Evolutionary conservation across 1,140 invertebrate species (phyloP).

Genomic region (Hyles vespertilio): DNA sequence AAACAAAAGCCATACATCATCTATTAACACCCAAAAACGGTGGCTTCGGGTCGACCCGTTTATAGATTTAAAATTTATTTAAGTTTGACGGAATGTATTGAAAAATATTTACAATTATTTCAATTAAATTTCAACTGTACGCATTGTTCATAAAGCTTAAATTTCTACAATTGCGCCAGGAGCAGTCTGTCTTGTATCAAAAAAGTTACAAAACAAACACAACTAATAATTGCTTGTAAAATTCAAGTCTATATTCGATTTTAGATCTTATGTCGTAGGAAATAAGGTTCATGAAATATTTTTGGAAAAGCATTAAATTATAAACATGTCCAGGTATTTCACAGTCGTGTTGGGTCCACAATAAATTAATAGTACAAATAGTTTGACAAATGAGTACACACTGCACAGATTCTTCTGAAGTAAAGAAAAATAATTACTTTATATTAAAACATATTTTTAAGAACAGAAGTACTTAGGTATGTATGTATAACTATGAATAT

Average conservation of each 20-base stretch:
- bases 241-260: conserved; percentile 5
- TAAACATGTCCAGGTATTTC: conserved; percentile 45
- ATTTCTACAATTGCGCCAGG: neutral
- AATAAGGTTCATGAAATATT: conserved; percentile 9
- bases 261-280: conserved; percentile 12
- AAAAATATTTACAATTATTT: neutral
- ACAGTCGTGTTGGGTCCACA: conserved; percentile 56
- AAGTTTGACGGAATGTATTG: conserved; percentile 27
- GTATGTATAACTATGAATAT: no score
- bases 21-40: conserved; percentile 61
- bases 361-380: conserved; percentile 67
- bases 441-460: no score
- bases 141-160: neutral
- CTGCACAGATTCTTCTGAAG: conserved; percentile 10
- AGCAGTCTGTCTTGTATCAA: neutral
- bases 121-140: conserved; percentile 1
- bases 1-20: conserved; percentile 36
- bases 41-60: conserved; percentile 36
- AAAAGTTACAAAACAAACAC: neutral
- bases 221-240: conserved; percentile 5
- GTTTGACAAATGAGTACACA: conserved; percentile 67
- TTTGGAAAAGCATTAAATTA: conserved; percentile 8
- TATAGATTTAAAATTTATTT: conserved; percentile 62
- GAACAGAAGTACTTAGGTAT: no score
- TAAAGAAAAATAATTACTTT: no score